Evolutionary conservation across 2,113 vertebrate genomes (phyloP).

Genomic region (Sprattus sprattus): DNA sequence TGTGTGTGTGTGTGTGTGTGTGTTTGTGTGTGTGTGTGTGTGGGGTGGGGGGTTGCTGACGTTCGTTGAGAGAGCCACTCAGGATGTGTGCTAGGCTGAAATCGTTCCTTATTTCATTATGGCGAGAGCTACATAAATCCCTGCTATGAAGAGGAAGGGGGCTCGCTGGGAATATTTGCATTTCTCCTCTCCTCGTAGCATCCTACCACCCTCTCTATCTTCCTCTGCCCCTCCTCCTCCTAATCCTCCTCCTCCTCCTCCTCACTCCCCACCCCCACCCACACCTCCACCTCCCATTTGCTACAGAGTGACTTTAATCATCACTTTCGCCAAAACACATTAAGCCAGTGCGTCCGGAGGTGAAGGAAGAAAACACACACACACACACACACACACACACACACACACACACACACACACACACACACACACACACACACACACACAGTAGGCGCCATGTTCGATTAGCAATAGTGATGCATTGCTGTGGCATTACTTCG

Average conservation of each 20-base stretch:
- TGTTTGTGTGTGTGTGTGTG: not conserved
- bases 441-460: slow-evolving; percentile 56
- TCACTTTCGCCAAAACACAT: slow-evolving; percentile 77
- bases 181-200: slow-evolving; percentile 57
- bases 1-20: not conserved
- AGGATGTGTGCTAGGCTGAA: slow-evolving; percentile 52
- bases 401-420: slow-evolving; percentile 44
- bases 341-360: slow-evolving; percentile 70
- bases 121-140: slow-evolving; percentile 72
- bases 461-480: slow-evolving; percentile 74
- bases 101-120: slow-evolving; percentile 75
- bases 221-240: slow-evolving; percentile 53
- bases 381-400: slow-evolving; percentile 16
- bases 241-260: slow-evolving; percentile 33
- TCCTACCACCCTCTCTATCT: slow-evolving; percentile 38
- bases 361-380: slow-evolving; percentile 36
- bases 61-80: slow-evolving; percentile 22
- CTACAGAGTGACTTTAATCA: slow-evolving; percentile 75
- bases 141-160: slow-evolving; percentile 64
- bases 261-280: slow-evolving; percentile 34
- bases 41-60: not conserved
- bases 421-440: slow-evolving; percentile 43
- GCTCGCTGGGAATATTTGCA: slow-evolving; percentile 71
- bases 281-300: slow-evolving; percentile 56
- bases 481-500: slow-evolving; percentile 74